These are phyloP conservation scores for Nyctereutes procyonoides DNA, from an alignment of 2,113 vertebrate genomes.

Conservation along the genomic window DNA sequence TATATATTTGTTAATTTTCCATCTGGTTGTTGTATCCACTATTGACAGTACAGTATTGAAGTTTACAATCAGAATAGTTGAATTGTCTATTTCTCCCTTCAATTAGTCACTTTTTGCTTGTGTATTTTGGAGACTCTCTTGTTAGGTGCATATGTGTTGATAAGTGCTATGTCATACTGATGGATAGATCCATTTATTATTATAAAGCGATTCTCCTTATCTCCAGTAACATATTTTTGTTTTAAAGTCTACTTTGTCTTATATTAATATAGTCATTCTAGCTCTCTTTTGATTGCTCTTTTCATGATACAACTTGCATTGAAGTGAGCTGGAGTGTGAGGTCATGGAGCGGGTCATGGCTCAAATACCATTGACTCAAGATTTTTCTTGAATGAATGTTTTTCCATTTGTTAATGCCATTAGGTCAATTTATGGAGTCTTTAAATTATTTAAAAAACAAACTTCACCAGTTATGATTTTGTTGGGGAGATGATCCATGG, in stretches of 20 bases:
- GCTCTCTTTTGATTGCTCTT: background rate
- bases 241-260: background rate
- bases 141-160: background rate
- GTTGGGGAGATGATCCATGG: background rate
- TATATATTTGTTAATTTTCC: background rate
- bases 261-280: background rate
- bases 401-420: background rate
- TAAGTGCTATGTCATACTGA: background rate
- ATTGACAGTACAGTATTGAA: background rate
- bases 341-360: background rate
- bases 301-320: background rate
- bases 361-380: background rate
- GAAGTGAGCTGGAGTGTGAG: background rate
- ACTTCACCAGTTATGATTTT: background rate
- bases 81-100: background rate
- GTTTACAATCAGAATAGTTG: background rate
- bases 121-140: background rate
- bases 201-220: background rate
- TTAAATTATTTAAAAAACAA: background rate
- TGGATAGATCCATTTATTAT: background rate
- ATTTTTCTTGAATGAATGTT: background rate
- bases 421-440: background rate
- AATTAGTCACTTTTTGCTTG: background rate
- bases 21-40: background rate
- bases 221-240: conserved; percentile 13